phyloP scores from a whole-genome alignment of 2,888 invertebrate genomes.

The Altica lythri region DNA sequence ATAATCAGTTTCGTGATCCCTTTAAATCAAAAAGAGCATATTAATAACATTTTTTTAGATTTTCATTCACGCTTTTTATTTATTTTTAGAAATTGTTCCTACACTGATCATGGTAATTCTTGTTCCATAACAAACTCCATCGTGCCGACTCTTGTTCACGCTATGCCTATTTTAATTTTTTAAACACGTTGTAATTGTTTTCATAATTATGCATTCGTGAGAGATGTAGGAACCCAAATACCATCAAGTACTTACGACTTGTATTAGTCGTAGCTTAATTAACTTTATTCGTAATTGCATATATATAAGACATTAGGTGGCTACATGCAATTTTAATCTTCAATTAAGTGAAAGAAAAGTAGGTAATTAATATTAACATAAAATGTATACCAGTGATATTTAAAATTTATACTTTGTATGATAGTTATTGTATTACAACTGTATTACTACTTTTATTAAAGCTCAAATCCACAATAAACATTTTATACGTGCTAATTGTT shows the following conservation, averaged over 20 bases:
- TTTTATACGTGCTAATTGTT: no score
- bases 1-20: no score
- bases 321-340: constrained; percentile 5
- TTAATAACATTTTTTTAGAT: background rate
- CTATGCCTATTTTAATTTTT: constrained; percentile 13
- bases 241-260: constrained; percentile 3
- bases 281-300: constrained; percentile 5
- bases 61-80: background rate
- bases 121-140: background rate
- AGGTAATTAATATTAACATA: no score
- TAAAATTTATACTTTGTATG: no score
- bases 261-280: background rate
- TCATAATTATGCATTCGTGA: constrained; percentile 17
- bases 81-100: background rate
- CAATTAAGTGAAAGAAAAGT: no score
- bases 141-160: constrained; percentile 15
- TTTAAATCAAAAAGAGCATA: no score
- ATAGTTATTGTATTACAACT: no score
- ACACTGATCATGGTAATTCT: background rate
- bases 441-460: no score
- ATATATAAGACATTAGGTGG: background rate
- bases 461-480: no score
- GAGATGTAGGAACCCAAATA: constrained; percentile 1
- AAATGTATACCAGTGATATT: no score
- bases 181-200: constrained; percentile 11